Conservation (phyloP, 64 coral and sea anemone species). For the Hydrozoanthus tunicans region DNA sequence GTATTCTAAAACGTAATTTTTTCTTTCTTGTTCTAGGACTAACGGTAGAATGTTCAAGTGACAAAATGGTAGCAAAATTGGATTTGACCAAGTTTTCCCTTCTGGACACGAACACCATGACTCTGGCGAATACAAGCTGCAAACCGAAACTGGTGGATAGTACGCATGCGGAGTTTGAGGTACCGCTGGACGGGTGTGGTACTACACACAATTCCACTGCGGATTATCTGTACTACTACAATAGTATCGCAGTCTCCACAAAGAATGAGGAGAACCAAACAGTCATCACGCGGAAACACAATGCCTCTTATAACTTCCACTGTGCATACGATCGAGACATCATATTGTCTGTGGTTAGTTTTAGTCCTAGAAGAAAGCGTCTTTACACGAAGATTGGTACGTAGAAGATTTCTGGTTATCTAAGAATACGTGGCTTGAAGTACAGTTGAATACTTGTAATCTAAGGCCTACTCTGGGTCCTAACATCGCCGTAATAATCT, state of each 20-base stretch:
- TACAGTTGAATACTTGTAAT: neutral
- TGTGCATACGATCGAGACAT: slow-evolving; percentile 61
- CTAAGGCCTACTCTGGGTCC: neutral
- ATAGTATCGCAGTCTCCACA: slow-evolving; percentile 62
- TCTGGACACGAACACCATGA: slow-evolving; percentile 44
- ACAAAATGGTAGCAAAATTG: slow-evolving; percentile 47
- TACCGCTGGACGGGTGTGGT: slow-evolving; percentile 64
- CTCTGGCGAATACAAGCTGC: slow-evolving; percentile 62
- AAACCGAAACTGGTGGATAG: neutral
- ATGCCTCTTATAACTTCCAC: slow-evolving; percentile 74
- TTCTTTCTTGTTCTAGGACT: slow-evolving; percentile 53
- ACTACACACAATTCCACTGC: slow-evolving; percentile 55
- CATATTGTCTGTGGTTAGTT: slow-evolving; percentile 76
- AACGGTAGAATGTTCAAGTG: slow-evolving; percentile 39
- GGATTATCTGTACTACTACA: slow-evolving; percentile 61
- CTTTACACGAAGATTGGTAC: slow-evolving; percentile 73
- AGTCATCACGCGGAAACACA: slow-evolving; percentile 58
- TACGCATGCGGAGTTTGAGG: slow-evolving; percentile 21
- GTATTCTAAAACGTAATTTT: neutral
- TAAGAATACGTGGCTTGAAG: neutral
- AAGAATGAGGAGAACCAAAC: neutral
- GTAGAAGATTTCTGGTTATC: neutral
- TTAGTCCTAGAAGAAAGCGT: slow-evolving; percentile 70
- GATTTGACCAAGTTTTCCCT: neutral
- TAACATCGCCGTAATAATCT: neutral